Conservation (phyloP, 2,797 vertebrate genomes). For the Microctenopoma stevenorrisi region DNA sequence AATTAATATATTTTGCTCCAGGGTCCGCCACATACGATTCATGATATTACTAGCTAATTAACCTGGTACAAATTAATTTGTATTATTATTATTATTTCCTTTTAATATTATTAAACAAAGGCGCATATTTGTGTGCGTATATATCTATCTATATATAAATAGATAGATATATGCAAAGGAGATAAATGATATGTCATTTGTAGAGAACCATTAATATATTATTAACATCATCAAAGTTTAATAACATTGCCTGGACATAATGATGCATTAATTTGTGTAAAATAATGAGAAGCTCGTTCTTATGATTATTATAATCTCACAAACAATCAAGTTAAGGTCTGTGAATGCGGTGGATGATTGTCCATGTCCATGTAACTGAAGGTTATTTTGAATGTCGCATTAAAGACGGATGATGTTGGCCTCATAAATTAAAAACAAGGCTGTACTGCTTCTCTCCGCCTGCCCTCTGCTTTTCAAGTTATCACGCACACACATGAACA, state of each 20-base stretch:
- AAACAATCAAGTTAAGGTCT: constrained; percentile 22
- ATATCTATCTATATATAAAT: too few relatives aligned
- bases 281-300: background rate
- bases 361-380: constrained; percentile 31
- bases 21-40: too few relatives aligned
- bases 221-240: background rate
- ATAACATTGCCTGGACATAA: background rate
- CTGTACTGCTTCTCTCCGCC: background rate
- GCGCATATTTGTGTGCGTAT: too few relatives aligned
- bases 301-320: background rate
- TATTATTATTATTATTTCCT: too few relatives aligned
- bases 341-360: constrained; percentile 29
- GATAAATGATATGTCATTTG: background rate
- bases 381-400: constrained; percentile 54
- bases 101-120: too few relatives aligned
- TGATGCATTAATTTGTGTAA: background rate
- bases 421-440: constrained; percentile 48
- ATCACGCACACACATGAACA: constrained; percentile 19
- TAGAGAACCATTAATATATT: too few relatives aligned
- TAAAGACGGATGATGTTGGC: constrained; percentile 46
- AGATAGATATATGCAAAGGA: too few relatives aligned
- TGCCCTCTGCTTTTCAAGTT: constrained; percentile 4
- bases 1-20: too few relatives aligned
- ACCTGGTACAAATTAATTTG: too few relatives aligned
- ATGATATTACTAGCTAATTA: too few relatives aligned